These are phyloP conservation scores for Tachina fera DNA, from an alignment of 2,888 invertebrate species.

Conservation along the genomic window DNA sequence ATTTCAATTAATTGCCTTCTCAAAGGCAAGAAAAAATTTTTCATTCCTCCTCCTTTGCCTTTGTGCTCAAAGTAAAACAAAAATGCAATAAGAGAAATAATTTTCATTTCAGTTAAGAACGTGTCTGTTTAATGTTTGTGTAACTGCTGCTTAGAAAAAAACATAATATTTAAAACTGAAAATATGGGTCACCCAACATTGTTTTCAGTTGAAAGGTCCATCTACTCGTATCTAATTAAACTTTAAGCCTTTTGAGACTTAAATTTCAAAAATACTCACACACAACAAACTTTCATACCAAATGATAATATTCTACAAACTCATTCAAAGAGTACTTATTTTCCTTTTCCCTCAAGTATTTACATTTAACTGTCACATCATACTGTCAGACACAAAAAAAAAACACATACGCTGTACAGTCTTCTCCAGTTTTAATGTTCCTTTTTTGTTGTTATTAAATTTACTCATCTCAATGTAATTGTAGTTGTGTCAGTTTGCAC, in stretches of 20 bases:
- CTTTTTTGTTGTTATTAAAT: too few species aligned
- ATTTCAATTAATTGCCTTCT: too few species aligned
- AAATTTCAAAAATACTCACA: background rate
- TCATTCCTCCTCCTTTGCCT: too few species aligned
- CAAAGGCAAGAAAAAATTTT: too few species aligned
- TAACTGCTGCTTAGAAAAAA: background rate
- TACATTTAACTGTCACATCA: background rate
- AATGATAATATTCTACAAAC: background rate
- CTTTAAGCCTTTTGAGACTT: background rate
- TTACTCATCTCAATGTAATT: too few species aligned
- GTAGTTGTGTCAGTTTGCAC: too few species aligned
- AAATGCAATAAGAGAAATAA: too few species aligned
- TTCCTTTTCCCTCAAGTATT: background rate
- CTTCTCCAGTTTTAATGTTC: too few species aligned
- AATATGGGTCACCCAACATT: background rate
- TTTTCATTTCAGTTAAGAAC: too few species aligned
- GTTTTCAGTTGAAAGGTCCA: background rate
- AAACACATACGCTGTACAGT: too few species aligned
- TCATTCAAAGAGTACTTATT: background rate
- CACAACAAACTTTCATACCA: background rate
- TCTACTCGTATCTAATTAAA: background rate
- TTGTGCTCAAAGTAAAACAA: too few species aligned
- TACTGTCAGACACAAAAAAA: conserved; percentile 26
- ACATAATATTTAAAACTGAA: background rate
- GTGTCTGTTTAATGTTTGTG: background rate